phyloP scores from a whole-genome alignment of 2,113 vertebrate genomes.

The Carollia perspicillata region DNA sequence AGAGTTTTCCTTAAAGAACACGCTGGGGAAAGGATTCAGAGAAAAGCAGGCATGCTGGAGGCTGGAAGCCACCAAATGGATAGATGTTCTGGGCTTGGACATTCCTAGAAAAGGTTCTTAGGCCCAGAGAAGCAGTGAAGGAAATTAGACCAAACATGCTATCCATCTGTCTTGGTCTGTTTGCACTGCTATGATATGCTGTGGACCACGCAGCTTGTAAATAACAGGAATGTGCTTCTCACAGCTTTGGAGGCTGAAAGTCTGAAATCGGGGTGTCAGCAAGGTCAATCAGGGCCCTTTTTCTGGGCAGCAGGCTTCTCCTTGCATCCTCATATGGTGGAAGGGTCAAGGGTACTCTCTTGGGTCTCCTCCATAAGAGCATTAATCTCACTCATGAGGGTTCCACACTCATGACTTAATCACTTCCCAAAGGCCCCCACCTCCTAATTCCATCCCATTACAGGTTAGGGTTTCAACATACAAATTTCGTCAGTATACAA shows the following conservation, averaged over 20 bases:
- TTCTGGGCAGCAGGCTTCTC: neutral
- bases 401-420: neutral
- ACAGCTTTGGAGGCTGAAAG: neutral
- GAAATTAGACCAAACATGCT: neutral
- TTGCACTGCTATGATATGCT: rapidly evolving
- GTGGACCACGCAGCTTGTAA: too few relatives aligned
- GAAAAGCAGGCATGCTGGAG: neutral
- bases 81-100: neutral
- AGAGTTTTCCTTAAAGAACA: neutral
- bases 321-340: rapidly evolving
- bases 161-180: neutral
- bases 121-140: neutral
- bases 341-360: neutral
- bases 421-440: too few relatives aligned
- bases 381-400: neutral
- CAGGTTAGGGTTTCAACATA: neutral
- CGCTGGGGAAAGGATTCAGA: neutral
- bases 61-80: neutral
- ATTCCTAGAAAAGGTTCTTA: neutral
- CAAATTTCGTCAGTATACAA: neutral
- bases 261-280: neutral
- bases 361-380: neutral
- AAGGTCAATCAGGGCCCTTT: neutral
- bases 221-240: neutral
- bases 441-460: neutral